These are phyloP conservation scores for Cisticola juncidis DNA, from an alignment of 2,113 vertebrate species.

Conservation along the genomic window DNA sequence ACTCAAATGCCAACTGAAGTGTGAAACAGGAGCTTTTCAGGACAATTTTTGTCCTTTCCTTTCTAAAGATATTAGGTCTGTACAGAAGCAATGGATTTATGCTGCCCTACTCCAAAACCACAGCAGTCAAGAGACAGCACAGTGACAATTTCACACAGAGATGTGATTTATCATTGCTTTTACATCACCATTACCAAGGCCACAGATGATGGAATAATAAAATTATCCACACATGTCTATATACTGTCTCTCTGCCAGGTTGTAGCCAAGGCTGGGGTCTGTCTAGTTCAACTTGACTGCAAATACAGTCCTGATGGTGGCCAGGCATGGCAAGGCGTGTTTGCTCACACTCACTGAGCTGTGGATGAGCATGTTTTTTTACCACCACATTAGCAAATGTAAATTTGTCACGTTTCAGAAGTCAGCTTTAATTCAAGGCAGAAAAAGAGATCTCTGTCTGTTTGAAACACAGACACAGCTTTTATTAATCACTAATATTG, in stretches of 20 bases:
- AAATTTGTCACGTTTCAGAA: neutral
- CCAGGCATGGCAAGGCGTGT: neutral
- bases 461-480: neutral
- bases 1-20: neutral
- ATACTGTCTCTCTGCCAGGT: neutral
- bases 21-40: neutral
- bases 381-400: neutral
- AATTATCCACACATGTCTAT: neutral
- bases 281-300: neutral
- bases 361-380: neutral
- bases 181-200: neutral
- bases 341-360: neutral
- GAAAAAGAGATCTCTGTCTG: neutral
- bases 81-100: neutral
- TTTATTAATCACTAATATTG: neutral
- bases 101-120: neutral
- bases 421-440: neutral
- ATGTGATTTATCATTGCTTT: constrained; percentile 23
- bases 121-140: neutral
- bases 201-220: neutral
- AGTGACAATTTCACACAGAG: constrained; percentile 7
- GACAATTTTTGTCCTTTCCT: neutral
- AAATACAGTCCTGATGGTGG: neutral
- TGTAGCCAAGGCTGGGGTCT: neutral
- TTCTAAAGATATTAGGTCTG: neutral